Evolutionary conservation across 2,797 vertebrate species (phyloP).

Genomic region (Oreochromis mossambicus): DNA sequence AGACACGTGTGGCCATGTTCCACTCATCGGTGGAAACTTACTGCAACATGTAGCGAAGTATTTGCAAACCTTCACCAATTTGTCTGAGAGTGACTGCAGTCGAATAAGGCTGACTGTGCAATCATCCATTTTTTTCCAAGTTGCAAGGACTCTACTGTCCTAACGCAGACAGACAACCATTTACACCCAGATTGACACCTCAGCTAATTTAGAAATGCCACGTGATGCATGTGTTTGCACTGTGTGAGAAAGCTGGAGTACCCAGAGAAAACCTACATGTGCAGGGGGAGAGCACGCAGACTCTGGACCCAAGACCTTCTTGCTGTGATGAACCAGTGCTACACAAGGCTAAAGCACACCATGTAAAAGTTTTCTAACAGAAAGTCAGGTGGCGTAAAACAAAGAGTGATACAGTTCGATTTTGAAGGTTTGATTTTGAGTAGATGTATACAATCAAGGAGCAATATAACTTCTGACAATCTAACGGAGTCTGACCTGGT

Average conservation of each 20-base stretch:
- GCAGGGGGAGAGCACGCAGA: not conserved
- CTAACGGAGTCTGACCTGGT: constrained; percentile 80
- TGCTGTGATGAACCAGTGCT: not conserved
- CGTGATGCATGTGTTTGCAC: not conserved
- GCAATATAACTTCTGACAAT: too few species aligned
- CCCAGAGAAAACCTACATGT: not conserved
- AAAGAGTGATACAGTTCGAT: not conserved
- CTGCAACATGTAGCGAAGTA: not conserved
- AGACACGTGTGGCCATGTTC: not conserved
- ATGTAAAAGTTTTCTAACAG: not conserved
- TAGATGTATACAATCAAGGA: not conserved
- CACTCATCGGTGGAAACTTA: not conserved
- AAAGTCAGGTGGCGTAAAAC: not conserved
- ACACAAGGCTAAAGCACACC: not conserved
- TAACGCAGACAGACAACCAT: not conserved
- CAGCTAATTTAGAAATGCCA: not conserved
- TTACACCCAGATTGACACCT: not conserved
- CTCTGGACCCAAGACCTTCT: not conserved
- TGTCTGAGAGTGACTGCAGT: not conserved
- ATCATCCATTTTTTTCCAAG: not conserved
- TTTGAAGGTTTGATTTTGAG: not conserved
- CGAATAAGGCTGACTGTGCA: not conserved
- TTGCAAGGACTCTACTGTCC: not conserved
- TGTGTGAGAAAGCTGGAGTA: not conserved
- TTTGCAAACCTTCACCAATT: not conserved